Percentiles rank a stretch among this genome's conserved stretches.
Evolutionary conservation across 2,113 vertebrate species (phyloP).

Genomic region (Coreoperca whiteheadi): DNA sequence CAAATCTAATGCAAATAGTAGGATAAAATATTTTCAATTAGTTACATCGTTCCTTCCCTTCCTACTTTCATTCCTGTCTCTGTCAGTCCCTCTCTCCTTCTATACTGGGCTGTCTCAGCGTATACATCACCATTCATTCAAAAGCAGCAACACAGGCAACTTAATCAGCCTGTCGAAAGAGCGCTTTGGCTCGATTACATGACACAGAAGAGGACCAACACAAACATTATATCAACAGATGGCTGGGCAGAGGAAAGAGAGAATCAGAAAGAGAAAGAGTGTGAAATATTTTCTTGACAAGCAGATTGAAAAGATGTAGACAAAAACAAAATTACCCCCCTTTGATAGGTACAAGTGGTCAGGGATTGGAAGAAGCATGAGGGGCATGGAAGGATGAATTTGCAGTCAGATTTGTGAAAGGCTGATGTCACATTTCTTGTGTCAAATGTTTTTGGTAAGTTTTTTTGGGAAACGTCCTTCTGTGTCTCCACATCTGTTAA

Average conservation of each 20-base stretch:
- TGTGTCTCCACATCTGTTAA: constrained; percentile 78
- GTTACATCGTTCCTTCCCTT: not conserved
- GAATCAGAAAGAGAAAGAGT: constrained; percentile 32
- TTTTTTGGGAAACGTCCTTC: constrained; percentile 59
- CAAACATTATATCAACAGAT: constrained; percentile 63
- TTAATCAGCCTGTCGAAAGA: constrained; percentile 58
- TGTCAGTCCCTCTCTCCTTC: not conserved
- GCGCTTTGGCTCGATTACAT: constrained; percentile 60
- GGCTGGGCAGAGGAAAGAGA: constrained; percentile 14
- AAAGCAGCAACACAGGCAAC: not conserved
- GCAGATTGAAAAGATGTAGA: constrained; percentile 68
- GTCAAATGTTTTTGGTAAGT: constrained; percentile 52
- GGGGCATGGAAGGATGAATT: constrained; percentile 19
- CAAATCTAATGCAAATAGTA: too few species aligned
- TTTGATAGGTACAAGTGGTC: constrained; percentile 69
- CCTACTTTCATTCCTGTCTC: not conserved
- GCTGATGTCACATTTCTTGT: constrained; percentile 48
- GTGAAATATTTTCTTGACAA: constrained; percentile 69
- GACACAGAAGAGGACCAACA: constrained; percentile 59
- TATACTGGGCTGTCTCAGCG: not conserved
- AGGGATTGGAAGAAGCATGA: constrained; percentile 18
- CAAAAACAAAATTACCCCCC: constrained; percentile 61
- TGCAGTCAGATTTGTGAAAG: constrained; percentile 4
- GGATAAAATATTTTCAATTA: not conserved
- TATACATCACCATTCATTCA: not conserved